These are phyloP conservation scores for Corynorhinus townsendii DNA, from an alignment of 2,113 vertebrate species.

Conservation along the genomic window DNA sequence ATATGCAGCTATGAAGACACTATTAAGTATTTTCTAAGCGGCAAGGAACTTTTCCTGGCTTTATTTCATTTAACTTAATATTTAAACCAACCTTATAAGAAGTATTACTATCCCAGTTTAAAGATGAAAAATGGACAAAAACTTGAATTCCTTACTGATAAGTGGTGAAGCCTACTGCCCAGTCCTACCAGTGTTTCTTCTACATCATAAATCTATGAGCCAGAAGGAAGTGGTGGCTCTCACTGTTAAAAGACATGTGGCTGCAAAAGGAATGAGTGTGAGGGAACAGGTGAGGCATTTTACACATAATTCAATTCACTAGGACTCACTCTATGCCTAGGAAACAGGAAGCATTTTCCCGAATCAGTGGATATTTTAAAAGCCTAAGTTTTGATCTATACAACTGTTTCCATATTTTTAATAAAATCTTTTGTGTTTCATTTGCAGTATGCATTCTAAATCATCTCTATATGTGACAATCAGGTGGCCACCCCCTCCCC, in stretches of 20 bases:
- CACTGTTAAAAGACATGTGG: background rate
- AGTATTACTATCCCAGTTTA: background rate
- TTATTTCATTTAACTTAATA: background rate
- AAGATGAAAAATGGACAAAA: background rate
- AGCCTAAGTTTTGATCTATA: background rate
- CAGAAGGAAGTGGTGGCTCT: background rate
- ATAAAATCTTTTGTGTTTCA: conserved; percentile 27
- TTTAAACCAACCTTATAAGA: background rate
- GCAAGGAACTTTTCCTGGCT: background rate
- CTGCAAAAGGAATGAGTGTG: background rate
- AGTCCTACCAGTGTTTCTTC: background rate
- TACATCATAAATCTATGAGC: background rate
- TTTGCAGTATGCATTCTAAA: conserved; percentile 39
- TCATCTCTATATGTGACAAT: conserved; percentile 43
- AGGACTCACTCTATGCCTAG: background rate
- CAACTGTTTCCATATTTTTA: background rate
- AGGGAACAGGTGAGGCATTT: background rate
- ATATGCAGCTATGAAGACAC: background rate
- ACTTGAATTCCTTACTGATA: background rate
- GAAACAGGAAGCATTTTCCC: conserved; percentile 15
- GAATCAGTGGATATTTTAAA: background rate
- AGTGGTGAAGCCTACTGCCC: fast-evolving
- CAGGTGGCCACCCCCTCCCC: conserved; percentile 65
- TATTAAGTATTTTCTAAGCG: background rate
- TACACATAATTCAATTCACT: background rate